phyloP scores from a whole-genome alignment of 1,140 invertebrate genomes.

The Acyrthosiphon pisum region DNA sequence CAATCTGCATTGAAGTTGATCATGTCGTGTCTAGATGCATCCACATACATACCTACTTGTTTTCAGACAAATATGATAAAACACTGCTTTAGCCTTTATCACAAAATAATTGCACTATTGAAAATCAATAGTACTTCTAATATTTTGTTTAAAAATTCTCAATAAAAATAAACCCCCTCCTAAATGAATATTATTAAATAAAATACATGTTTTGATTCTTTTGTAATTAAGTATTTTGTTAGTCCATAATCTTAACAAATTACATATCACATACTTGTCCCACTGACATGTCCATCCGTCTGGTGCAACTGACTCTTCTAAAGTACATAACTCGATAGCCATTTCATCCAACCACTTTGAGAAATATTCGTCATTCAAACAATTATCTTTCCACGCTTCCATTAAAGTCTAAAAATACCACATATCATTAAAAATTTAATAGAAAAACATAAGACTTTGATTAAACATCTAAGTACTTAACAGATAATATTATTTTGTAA shows the following conservation, averaged over 20 bases:
- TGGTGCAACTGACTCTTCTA: conserved; percentile 72
- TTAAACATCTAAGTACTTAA: no score
- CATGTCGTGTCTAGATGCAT: not conserved
- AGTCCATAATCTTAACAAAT: conserved; percentile 36
- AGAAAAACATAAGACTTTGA: not conserved
- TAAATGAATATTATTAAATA: conserved; percentile 38
- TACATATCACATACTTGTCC: conserved; percentile 72
- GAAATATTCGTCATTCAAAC: conserved; percentile 69
- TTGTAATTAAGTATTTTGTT: conserved; percentile 34
- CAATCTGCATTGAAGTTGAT: not conserved
- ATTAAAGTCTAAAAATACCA: conserved; percentile 68
- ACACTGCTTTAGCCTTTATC: conserved; percentile 3
- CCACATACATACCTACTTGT: conserved; percentile 46
- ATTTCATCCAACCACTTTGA: conserved; percentile 69
- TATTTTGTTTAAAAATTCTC: not conserved
- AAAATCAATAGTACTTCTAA: conserved; percentile 29
- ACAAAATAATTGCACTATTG: conserved; percentile 24
- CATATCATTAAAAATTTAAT: not conserved
- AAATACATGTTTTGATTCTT: not conserved
- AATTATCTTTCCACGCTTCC: conserved; percentile 69
- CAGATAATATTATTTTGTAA: no score
- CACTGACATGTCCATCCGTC: conserved; percentile 75
- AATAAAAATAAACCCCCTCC: conserved; percentile 9
- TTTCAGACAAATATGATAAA: not conserved
- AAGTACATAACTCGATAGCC: conserved; percentile 68